Evolutionary conservation across 2,888 invertebrate genomes (phyloP).

Genomic region (Cryptophagus acutangulus): DNA sequence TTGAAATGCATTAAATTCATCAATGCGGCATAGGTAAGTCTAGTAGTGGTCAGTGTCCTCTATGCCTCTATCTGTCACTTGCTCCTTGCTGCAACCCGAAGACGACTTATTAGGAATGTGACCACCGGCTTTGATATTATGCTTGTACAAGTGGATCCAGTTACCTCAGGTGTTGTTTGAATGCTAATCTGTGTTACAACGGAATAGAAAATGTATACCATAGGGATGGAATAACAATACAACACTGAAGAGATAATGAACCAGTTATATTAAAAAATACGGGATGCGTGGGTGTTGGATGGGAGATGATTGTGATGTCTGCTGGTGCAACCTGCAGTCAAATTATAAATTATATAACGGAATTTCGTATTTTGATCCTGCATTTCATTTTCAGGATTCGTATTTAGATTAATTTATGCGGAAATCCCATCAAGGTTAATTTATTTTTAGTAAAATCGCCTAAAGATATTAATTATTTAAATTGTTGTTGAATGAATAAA

Average conservation of each 20-base stretch:
- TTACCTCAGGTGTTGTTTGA: conserved; percentile 8
- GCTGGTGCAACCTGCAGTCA: too few species aligned
- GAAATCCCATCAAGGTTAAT: conserved; percentile 19
- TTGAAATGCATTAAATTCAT: too few species aligned
- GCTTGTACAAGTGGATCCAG: conserved; percentile 13
- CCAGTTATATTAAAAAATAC: conserved; percentile 8
- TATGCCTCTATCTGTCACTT: conserved; percentile 9
- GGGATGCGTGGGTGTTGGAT: conserved; percentile 8
- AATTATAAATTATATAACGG: too few species aligned
- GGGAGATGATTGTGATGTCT: conserved; percentile 13
- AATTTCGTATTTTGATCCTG: conserved; percentile 8
- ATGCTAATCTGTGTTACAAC: conserved; percentile 7
- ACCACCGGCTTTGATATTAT: conserved; percentile 15
- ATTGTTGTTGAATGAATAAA: too few species aligned
- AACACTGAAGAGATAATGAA: conserved; percentile 10
- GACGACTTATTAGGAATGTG: conserved; percentile 14
- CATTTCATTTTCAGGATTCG: conserved; percentile 21
- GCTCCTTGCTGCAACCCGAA: conserved; percentile 5
- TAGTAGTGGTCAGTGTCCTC: conserved; percentile 4
- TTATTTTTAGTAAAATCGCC: conserved; percentile 19
- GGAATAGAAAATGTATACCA: conserved; percentile 12
- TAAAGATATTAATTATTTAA: too few species aligned
- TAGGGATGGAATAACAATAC: conserved; percentile 13
- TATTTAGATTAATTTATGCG: conserved; percentile 11
- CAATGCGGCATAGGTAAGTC: background rate